phyloP scores from a whole-genome alignment of 2,797 vertebrate species.

The Kryptopterus vitreolus region DNA sequence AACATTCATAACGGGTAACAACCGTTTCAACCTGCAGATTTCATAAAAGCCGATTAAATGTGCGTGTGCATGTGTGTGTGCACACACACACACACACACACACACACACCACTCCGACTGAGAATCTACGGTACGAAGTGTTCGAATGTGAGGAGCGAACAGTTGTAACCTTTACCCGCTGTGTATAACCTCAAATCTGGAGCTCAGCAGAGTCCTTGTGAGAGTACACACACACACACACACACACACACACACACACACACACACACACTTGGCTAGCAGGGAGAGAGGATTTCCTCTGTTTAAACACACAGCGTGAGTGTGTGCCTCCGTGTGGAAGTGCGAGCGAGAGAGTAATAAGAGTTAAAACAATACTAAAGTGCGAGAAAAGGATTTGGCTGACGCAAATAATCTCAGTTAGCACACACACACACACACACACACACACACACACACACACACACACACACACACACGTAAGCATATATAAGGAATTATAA shows the following conservation, averaged over 20 bases:
- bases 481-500: too few species aligned
- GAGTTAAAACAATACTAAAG: slow-evolving; percentile 43
- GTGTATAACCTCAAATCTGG: slow-evolving; percentile 43
- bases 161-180: slow-evolving; percentile 32
- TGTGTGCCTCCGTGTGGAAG: slow-evolving; percentile 33
- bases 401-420: background rate
- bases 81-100: background rate
- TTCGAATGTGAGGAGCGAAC: slow-evolving; percentile 23
- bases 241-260: slow-evolving; percentile 35
- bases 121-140: slow-evolving; percentile 20
- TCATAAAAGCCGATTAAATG: background rate
- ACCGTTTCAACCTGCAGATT: background rate
- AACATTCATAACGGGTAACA: too few species aligned
- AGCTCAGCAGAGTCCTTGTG: slow-evolving; percentile 38
- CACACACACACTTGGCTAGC: slow-evolving; percentile 40
- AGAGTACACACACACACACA: slow-evolving; percentile 47
- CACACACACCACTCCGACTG: background rate
- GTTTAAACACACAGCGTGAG: slow-evolving; percentile 53
- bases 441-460: too few species aligned
- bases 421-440: background rate
- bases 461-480: too few species aligned
- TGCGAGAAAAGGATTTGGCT: slow-evolving; percentile 12
- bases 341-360: slow-evolving; percentile 38
- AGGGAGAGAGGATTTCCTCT: slow-evolving; percentile 62
- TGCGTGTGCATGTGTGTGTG: slow-evolving; percentile 4